Conservation (phyloP, 2,113 vertebrate species). For the Pholis gunnellus region DNA sequence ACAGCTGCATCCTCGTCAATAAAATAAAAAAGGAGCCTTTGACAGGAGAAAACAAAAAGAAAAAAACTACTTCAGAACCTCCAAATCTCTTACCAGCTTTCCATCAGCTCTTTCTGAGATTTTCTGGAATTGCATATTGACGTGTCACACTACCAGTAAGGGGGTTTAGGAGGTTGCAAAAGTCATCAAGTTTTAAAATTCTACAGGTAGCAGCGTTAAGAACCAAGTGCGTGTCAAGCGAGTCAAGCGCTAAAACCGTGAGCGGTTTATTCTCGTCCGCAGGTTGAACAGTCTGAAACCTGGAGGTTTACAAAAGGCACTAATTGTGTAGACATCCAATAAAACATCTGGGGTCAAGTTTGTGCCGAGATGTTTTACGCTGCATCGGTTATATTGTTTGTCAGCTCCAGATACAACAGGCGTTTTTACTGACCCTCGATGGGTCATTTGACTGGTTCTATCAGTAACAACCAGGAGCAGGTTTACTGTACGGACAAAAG, state of each 20-base stretch:
- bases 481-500: not conserved
- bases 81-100: not conserved
- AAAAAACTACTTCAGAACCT: no score
- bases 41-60: not conserved
- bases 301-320: conserved; percentile 68
- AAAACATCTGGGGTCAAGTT: not conserved
- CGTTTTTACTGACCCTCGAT: not conserved
- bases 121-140: not conserved
- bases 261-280: not conserved
- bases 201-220: conserved; percentile 42
- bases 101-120: conserved; percentile 3
- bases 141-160: not conserved
- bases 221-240: conserved; percentile 6
- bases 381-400: not conserved
- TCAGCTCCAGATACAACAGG: not conserved
- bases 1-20: conserved; percentile 23
- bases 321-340: conserved; percentile 59
- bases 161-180: not conserved
- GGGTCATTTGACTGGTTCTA: not conserved
- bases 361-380: not conserved
- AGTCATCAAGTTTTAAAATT: not conserved
- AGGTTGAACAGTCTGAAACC: conserved; percentile 18
- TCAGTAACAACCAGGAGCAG: not conserved
- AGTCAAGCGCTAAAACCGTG: not conserved
- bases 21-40: conserved; percentile 1